A percentile compares a stretch with the other conserved stretches of the same genome.
These are phyloP conservation scores for Tokudaia tokunoshimensis DNA, from an alignment of 2,797 vertebrate genomes.

Conservation along the genomic window DNA sequence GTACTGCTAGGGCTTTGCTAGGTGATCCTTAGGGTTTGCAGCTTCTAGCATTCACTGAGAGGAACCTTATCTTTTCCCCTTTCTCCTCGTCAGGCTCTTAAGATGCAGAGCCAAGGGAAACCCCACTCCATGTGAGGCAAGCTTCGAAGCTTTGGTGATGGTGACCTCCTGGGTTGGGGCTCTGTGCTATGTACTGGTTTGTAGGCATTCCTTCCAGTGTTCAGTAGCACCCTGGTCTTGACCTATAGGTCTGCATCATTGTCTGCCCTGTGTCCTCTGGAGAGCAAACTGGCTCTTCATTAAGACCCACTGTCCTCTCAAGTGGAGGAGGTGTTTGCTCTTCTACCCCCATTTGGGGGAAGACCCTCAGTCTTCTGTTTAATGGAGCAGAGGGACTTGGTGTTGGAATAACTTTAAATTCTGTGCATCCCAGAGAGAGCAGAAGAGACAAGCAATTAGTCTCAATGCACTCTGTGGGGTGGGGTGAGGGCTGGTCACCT, in stretches of 20 bases:
- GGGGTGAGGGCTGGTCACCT: background rate
- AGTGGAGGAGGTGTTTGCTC: background rate
- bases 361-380: background rate
- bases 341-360: background rate
- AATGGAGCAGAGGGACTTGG: background rate
- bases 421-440: background rate
- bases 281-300: background rate
- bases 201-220: no score
- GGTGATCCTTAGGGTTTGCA: background rate
- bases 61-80: background rate
- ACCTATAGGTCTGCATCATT: background rate
- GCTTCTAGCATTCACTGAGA: no score
- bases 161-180: background rate
- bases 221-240: background rate
- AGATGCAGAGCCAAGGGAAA: background rate
- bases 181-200: background rate
- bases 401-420: background rate
- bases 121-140: background rate
- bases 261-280: background rate
- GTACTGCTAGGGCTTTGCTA: conserved; percentile 82
- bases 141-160: background rate
- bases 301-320: background rate
- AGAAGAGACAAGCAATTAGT: background rate
- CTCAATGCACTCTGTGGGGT: background rate
- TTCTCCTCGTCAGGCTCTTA: background rate